Conservation (phyloP, 2,113 vertebrate species). For the Eclectus roratus region DNA sequence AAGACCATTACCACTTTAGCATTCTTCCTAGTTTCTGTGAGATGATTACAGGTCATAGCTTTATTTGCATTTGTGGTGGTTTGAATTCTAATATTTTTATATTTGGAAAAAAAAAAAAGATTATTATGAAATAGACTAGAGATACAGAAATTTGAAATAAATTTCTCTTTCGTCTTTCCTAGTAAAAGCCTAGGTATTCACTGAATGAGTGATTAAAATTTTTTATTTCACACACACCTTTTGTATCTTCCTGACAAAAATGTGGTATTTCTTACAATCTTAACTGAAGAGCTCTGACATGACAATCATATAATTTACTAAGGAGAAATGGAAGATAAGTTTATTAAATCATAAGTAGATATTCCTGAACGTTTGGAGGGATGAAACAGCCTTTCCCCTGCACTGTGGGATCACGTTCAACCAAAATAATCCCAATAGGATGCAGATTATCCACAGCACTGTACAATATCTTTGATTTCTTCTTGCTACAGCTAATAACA, state of each 20-base stretch:
- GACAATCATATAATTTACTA: background rate
- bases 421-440: background rate
- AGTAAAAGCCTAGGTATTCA: background rate
- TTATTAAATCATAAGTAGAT: background rate
- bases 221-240: background rate
- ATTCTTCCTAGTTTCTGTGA: background rate
- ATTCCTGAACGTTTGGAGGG: background rate
- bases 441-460: background rate
- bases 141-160: background rate
- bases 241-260: background rate
- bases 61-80: background rate
- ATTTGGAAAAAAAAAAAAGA: background rate
- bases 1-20: background rate
- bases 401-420: background rate
- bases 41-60: background rate
- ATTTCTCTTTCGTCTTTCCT: background rate
- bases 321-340: background rate
- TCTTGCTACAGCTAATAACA: background rate
- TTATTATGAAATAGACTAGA: background rate
- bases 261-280: background rate
- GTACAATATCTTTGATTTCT: background rate
- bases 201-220: background rate
- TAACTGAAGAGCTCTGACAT: background rate
- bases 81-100: slow-evolving; percentile 10
- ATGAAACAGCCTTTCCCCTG: background rate